phyloP scores from a whole-genome alignment of 1,140 invertebrate species.

The Plectrocnemia conspersa region DNA sequence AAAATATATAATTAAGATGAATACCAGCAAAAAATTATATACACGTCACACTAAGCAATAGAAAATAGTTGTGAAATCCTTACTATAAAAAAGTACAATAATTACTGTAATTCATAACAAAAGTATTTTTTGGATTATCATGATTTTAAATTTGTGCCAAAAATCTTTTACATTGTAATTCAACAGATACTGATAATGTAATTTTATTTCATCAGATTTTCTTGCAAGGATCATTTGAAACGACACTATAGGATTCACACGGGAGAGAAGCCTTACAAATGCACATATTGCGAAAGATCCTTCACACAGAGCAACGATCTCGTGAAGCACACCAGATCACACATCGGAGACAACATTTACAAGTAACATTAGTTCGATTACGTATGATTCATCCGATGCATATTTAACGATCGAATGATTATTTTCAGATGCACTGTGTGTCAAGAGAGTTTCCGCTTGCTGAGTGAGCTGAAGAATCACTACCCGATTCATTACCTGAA shows the following conservation, averaged over 20 bases:
- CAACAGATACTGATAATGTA: no score
- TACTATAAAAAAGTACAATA: no score
- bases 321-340: constrained; percentile 47
- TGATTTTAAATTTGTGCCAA: no score
- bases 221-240: constrained; percentile 50
- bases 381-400: no score
- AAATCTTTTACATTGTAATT: no score
- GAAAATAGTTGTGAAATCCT: no score
- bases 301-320: constrained; percentile 53
- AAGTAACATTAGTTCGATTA: constrained; percentile 41
- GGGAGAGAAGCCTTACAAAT: constrained; percentile 66
- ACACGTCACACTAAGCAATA: no score
- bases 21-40: no score
- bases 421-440: constrained; percentile 42
- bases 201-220: constrained; percentile 40
- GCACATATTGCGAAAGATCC: constrained; percentile 53
- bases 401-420: no score
- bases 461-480: constrained; percentile 46
- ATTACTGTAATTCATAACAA: constrained; percentile 1
- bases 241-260: constrained; percentile 65
- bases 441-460: constrained; percentile 42
- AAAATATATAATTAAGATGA: no score
- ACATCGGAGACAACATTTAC: constrained; percentile 51
- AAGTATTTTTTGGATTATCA: no score
- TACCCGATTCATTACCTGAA: constrained; percentile 45